Base-by-base conservation (phyloP, 2,888 invertebrate genomes). In the Lasioglossum oenotherae region DNA sequence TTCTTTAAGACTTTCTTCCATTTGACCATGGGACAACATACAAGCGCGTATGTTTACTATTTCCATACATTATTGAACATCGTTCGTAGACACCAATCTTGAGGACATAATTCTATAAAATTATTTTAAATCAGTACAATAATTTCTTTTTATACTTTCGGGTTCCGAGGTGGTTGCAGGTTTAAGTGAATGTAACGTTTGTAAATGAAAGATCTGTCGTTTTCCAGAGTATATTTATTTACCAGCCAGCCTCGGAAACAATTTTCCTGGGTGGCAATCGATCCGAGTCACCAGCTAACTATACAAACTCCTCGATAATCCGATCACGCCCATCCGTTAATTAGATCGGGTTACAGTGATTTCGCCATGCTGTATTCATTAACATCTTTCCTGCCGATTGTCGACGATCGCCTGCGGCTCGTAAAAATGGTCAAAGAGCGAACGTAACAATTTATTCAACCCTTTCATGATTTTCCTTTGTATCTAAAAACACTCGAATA, bases 331-430 rank as follows among this genome's bases (percentile, higher is more conserved):
- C 88, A 81, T 80, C 74, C 77, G 83, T 85, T 89, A 89, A 89
- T 89, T 88, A 87, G 87, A 89, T 87, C 85, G 83, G 83, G 87
- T 89, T 82, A 81, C 74, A 44, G 85, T 74, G 88, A 88, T 88
- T 87, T 86, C 78, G 27, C 46, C 14, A 31, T 57, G 14, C 23
- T 27, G 31, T 27, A 38, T 64, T 31, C 19, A 31, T 16, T 16
- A 16, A 6, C 31, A 16, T 64, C 6, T 31, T 64, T 64, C 4
- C 60, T 5, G 23, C 8, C 23, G 53, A 53, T 49, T 8, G 49
- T 53, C 49, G 23, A 8, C 23, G 23, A 53, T 53, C 49, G 49
- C 19, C 19, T 2, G 23, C 10, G 53, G n/a, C n/a, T n/a, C 3
- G 8, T 53, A n/a, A 23, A 53, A 53, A 53, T 10, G 10, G 0